Conservation (phyloP, 2,113 vertebrate species). For the Rhineura floridana region DNA sequence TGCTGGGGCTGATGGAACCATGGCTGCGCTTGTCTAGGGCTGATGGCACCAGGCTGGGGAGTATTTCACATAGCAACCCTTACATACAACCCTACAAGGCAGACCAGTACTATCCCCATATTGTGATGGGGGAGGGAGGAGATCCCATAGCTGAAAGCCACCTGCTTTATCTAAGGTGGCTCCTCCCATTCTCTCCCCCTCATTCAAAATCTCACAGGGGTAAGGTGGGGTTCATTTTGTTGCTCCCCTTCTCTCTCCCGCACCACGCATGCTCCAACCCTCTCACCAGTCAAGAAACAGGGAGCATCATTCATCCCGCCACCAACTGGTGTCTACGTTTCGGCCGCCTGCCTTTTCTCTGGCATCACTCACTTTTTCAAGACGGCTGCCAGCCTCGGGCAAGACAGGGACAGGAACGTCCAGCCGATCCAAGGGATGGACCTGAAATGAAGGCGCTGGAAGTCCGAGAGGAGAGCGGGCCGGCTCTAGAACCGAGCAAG, state of each 20-base stretch:
- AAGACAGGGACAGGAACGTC: conserved; percentile 55
- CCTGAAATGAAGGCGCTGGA: conserved; percentile 60
- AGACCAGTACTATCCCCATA: background rate
- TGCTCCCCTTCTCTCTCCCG: too few species aligned
- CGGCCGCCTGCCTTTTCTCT: background rate
- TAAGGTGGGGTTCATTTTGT: background rate
- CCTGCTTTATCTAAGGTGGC: background rate
- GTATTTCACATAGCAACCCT: background rate
- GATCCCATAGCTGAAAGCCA: background rate
- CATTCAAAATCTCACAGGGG: background rate
- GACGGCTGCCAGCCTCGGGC: conserved; percentile 57
- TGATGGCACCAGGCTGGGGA: too few species aligned
- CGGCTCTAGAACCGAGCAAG: conserved; percentile 58
- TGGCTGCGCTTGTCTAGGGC: too few species aligned
- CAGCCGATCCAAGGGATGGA: conserved; percentile 52
- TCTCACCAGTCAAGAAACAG: background rate
- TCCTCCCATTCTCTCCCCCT: background rate
- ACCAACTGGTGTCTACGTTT: background rate
- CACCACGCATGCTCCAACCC: too few species aligned
- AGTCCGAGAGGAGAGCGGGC: conserved; percentile 47
- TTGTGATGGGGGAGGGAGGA: background rate
- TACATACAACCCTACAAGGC: background rate
- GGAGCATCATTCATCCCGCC: background rate
- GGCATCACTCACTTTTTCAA: conserved; percentile 71
- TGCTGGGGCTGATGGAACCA: too few species aligned